These are phyloP conservation scores for Goniozus legneri DNA, from an alignment of 1,140 invertebrate genomes.

Conservation along the genomic window DNA sequence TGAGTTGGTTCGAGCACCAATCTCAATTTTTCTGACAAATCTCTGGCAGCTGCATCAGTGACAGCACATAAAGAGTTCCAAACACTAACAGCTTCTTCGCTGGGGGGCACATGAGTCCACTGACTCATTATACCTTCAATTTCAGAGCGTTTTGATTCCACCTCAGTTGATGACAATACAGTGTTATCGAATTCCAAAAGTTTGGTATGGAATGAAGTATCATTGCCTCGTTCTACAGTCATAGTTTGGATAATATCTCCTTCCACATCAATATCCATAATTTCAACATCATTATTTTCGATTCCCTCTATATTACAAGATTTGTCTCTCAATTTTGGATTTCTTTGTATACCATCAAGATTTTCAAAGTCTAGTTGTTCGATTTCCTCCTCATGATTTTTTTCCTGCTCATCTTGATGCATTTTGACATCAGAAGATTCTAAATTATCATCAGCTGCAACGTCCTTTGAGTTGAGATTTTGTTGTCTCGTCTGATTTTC, in stretches of 20 bases:
- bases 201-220: slow-evolving; percentile 68
- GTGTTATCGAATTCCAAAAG: slow-evolving; percentile 52
- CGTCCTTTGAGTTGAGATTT: slow-evolving; percentile 60
- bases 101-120: slow-evolving; percentile 54
- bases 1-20: slow-evolving; percentile 94
- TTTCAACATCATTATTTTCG: slow-evolving; percentile 37
- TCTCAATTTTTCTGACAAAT: slow-evolving; percentile 90
- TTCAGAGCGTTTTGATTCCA: slow-evolving; percentile 44
- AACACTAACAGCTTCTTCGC: slow-evolving; percentile 51
- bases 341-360: slow-evolving; percentile 41
- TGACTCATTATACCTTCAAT: slow-evolving; percentile 58
- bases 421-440: slow-evolving; percentile 58
- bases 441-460: slow-evolving; percentile 54
- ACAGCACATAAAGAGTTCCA: slow-evolving; percentile 61
- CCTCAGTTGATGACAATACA: slow-evolving; percentile 23
- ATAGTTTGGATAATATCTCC: slow-evolving; percentile 70
- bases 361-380: neutral
- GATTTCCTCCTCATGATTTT: slow-evolving; percentile 17
- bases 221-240: slow-evolving; percentile 60
- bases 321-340: slow-evolving; percentile 25
- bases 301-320: slow-evolving; percentile 20
- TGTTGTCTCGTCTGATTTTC: slow-evolving; percentile 80
- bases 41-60: slow-evolving; percentile 72
- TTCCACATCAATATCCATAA: slow-evolving; percentile 67
- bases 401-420: slow-evolving; percentile 44